These are phyloP conservation scores for Stichodactyla helianthus DNA, from an alignment of 64 coral and sea anemone genomes.

Conservation along the genomic window DNA sequence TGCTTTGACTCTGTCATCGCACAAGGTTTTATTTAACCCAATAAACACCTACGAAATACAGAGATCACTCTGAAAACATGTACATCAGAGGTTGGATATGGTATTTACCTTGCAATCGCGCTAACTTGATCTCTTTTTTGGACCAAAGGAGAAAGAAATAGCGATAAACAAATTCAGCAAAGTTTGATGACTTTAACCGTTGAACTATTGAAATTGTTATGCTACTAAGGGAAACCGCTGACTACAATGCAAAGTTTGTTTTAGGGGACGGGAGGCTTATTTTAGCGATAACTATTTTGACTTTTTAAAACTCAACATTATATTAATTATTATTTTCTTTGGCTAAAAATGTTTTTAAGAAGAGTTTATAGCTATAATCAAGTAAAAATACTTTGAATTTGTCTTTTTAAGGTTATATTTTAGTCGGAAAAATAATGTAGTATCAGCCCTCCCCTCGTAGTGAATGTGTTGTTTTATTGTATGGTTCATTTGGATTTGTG, in stretches of 20 bases:
- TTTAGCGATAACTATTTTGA: background rate
- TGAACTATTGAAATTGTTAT: too few species aligned
- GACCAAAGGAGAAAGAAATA: background rate
- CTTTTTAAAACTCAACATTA: background rate
- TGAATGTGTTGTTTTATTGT: background rate
- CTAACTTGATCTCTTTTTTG: background rate
- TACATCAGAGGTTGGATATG: background rate
- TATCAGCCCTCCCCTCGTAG: background rate
- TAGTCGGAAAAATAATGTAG: background rate
- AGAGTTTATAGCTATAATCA: background rate
- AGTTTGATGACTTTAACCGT: background rate
- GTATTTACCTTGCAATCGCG: background rate
- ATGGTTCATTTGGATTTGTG: background rate
- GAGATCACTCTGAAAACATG: background rate
- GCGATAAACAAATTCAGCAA: background rate
- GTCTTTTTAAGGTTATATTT: background rate
- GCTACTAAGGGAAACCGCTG: too few species aligned
- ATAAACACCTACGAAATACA: too few species aligned
- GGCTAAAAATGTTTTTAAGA: background rate
- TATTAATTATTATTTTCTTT: background rate
- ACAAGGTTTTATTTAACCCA: too few species aligned
- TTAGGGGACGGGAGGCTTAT: background rate
- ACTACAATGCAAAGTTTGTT: background rate
- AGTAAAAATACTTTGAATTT: background rate
- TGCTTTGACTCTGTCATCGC: background rate